These are phyloP conservation scores for Vulpes ferrilata DNA, from an alignment of 2,113 vertebrate genomes.

Conservation along the genomic window DNA sequence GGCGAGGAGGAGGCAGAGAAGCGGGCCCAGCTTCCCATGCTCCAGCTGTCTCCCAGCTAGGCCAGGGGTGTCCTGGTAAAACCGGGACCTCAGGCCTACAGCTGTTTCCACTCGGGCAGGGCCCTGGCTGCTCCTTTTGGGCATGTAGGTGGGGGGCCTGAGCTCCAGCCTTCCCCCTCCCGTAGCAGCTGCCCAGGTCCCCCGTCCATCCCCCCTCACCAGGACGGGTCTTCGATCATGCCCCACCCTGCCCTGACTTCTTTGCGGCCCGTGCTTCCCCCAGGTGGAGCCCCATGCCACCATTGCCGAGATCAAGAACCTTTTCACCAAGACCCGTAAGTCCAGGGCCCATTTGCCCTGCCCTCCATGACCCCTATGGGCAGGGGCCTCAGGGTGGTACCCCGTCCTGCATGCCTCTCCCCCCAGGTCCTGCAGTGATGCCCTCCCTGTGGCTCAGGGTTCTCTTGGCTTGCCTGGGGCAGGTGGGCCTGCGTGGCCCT, in stretches of 20 bases:
- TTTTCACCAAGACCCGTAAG: conserved; percentile 96
- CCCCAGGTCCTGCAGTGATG: neutral
- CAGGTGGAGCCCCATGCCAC: conserved; percentile 97
- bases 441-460: neutral
- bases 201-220: neutral
- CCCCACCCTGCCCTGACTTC: neutral
- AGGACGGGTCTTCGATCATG: neutral
- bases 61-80: neutral
- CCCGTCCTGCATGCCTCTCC: neutral
- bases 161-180: neutral
- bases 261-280: conserved; percentile 24
- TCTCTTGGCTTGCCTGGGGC: neutral
- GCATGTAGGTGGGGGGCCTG: neutral
- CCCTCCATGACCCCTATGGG: neutral
- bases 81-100: neutral
- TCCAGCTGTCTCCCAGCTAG: neutral
- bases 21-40: neutral
- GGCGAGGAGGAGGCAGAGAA: neutral
- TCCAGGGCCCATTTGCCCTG: neutral
- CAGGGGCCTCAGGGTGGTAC: neutral
- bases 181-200: neutral
- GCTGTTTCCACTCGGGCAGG: neutral
- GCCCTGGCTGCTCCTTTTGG: neutral
- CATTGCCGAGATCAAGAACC: conserved; percentile 95
- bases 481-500: neutral